phyloP scores from a whole-genome alignment of 2,888 invertebrate species.

The Cartodere bifasciata region DNA sequence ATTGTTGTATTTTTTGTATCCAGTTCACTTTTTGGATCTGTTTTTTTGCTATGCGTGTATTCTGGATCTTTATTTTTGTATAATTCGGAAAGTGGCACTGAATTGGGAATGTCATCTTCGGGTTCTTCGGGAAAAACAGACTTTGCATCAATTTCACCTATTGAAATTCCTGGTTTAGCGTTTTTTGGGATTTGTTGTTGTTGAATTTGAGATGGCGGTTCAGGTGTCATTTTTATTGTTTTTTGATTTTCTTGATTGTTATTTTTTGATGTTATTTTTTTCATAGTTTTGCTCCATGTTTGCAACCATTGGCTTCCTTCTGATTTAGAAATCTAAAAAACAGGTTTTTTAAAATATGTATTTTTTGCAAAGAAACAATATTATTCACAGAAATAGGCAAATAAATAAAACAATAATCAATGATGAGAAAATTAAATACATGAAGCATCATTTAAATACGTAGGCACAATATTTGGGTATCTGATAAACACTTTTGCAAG shows the following conservation, averaged over 20 bases:
- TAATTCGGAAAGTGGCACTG: too few species aligned
- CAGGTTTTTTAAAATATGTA: slow-evolving; percentile 13
- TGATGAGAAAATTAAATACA: too few species aligned
- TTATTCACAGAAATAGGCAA: too few species aligned
- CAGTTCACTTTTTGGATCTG: too few species aligned
- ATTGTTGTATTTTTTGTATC: too few species aligned
- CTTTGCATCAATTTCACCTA: slow-evolving; percentile 34
- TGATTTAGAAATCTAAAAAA: slow-evolving; percentile 34
- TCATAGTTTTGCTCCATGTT: slow-evolving; percentile 48
- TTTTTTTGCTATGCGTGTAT: too few species aligned
- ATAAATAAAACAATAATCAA: too few species aligned
- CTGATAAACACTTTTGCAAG: too few species aligned
- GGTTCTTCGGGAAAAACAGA: slow-evolving; percentile 28
- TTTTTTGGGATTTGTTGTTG: slow-evolving; percentile 2
- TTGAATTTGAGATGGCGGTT: neutral
- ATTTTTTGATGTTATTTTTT: slow-evolving; percentile 7
- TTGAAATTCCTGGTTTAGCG: slow-evolving; percentile 25
- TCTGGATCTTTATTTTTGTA: too few species aligned
- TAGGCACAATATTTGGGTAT: too few species aligned
- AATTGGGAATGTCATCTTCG: too few species aligned
- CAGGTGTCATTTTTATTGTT: slow-evolving; percentile 19
- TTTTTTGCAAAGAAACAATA: slow-evolving; percentile 9
- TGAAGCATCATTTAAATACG: too few species aligned
- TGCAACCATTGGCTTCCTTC: slow-evolving; percentile 45
- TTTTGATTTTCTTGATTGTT: neutral